These are phyloP conservation scores for Circaetus gallicus DNA, from an alignment of 2,113 vertebrate genomes.

Conservation along the genomic window DNA sequence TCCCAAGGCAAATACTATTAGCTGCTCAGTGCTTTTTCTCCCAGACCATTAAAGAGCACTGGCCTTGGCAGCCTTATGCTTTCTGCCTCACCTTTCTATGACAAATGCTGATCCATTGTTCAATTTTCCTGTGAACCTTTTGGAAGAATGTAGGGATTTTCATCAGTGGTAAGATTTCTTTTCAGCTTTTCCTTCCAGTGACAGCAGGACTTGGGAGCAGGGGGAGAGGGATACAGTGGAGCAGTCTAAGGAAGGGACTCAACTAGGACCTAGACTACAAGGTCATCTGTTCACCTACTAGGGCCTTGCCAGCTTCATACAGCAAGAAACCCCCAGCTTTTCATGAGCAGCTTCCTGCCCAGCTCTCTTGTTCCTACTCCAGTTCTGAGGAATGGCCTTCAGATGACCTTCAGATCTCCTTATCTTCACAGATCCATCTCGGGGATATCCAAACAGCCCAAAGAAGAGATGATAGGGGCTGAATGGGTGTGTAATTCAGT, in stretches of 20 bases:
- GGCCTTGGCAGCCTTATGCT: background rate
- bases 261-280: background rate
- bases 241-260: background rate
- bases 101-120: background rate
- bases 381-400: background rate
- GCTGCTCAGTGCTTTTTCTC: background rate
- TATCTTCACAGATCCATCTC: background rate
- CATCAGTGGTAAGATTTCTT: background rate
- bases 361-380: background rate
- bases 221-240: background rate
- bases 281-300: background rate
- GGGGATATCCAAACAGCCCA: background rate
- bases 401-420: background rate
- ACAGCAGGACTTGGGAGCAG: background rate
- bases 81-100: background rate
- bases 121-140: background rate
- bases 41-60: background rate
- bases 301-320: background rate
- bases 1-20: background rate
- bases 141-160: background rate
- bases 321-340: background rate
- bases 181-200: background rate
- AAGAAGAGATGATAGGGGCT: background rate
- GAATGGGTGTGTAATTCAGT: background rate
- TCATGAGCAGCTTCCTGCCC: background rate